phyloP scores from a whole-genome alignment of 2,113 vertebrate genomes.

The Herpailurus yagouaroundi region DNA sequence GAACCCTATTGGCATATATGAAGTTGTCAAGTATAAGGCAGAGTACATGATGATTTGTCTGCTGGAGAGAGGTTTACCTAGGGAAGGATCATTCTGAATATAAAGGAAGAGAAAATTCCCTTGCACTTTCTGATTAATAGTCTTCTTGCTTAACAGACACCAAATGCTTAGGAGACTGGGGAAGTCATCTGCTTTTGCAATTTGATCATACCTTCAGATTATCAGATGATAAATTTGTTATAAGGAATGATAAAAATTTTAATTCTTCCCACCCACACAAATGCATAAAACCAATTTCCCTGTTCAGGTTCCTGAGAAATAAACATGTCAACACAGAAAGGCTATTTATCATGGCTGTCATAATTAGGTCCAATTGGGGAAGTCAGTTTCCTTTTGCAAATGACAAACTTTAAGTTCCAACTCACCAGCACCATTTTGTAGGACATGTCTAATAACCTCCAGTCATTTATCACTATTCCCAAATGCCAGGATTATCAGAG shows the following conservation, averaged over 20 bases:
- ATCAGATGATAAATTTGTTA: conserved; percentile 67
- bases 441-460: conserved; percentile 68
- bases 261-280: conserved; percentile 57
- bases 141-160: conserved; percentile 37
- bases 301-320: conserved; percentile 67
- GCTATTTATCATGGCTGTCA: conserved; percentile 79
- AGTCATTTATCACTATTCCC: conserved; percentile 67
- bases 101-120: conserved; percentile 53
- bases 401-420: conserved; percentile 76
- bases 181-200: conserved; percentile 52
- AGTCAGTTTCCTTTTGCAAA: conserved; percentile 71
- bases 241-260: conserved; percentile 66
- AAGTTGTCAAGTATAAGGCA: conserved; percentile 66
- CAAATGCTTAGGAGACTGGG: conserved; percentile 34
- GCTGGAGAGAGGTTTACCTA: conserved; percentile 47
- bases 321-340: conserved; percentile 57
- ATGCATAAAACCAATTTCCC: conserved; percentile 70
- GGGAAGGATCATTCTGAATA: conserved; percentile 2
- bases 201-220: conserved; percentile 75
- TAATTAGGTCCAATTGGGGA: conserved; percentile 75
- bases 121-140: conserved; percentile 59
- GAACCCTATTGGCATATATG: conserved; percentile 27
- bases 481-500: conserved; percentile 75
- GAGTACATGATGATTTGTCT: conserved; percentile 57
- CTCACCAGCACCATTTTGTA: conserved; percentile 64